Evolutionary conservation across 2,888 invertebrate genomes (phyloP), one percentile per base, ranked within the genome.

Genomic region (Leucoma salicis): DNA sequence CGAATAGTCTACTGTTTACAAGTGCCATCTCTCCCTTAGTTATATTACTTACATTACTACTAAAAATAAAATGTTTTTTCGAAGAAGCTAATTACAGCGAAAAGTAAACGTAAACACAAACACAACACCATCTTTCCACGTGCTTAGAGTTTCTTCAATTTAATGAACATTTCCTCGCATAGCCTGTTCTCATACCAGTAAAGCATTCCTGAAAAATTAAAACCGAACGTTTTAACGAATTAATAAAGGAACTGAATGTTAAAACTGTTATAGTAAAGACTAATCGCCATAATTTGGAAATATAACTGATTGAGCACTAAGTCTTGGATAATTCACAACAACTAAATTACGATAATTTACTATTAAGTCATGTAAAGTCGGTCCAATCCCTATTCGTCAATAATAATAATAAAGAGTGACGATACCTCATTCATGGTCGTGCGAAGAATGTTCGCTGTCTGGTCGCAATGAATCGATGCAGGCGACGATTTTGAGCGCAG

Each of bases 401-500:
- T n/a, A n/a, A n/a, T n/a, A n/a, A n/a, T n/a, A n/a, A n/a, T n/a
- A n/a, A n/a, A n/a, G n/a, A n/a, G n/a, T 21, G 7, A 24, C 43
- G 13, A n/a, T 36, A 80, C 82, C 75, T 83, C 70, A 86, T 60
- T 84, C 84, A n/a, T 75, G 65, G 6, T 83, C 82, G 44, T 62
- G 60, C 1, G 62, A 35, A 2, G 60, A 37, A 34, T 80, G 78
- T 15, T 84, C 92, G 59, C 79, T 88, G 53, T 94, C 94, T 2
- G 93, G 91, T 28, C 95, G 90, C 91, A 97, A 94, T 1, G 94
- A 92, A 73, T 97, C 96, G 46, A 98, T 97, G 78, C 95, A 95
- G 31, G 97, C 96, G 59, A 97, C 97, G 44, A 99, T 97, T 85
- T 99, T 99, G 39, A 99, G 91, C 0, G 98, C 98, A 0, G 98